phyloP scores from a whole-genome alignment of 2,888 invertebrate species.

The Microplitis manilae region DNA sequence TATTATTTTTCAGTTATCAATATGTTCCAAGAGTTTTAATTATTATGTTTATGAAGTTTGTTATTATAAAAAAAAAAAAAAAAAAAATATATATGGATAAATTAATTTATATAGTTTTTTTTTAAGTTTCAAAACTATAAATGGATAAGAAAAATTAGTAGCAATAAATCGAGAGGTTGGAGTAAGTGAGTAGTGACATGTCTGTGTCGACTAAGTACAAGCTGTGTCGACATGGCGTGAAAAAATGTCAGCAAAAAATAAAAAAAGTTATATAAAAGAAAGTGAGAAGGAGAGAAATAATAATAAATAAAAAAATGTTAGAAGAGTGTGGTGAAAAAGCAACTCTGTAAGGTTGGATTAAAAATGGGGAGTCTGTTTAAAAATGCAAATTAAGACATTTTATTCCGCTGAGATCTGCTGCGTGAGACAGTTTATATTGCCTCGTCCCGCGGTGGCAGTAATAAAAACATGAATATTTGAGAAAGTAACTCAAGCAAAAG shows the following conservation, averaged over 20 bases:
- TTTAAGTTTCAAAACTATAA: not conserved
- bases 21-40: no score
- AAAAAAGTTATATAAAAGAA: conserved; percentile 18
- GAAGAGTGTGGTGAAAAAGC: conserved; percentile 33
- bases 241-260: conserved; percentile 9
- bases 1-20: no score
- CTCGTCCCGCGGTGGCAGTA: conserved; percentile 45
- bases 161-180: not conserved
- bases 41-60: no score
- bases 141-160: conserved; percentile 10
- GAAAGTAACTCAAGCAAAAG: conserved; percentile 30
- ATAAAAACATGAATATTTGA: conserved; percentile 54
- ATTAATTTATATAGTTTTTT: not conserved
- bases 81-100: no score
- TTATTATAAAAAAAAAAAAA: no score
- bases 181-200: conserved; percentile 13
- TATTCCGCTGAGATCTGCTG: conserved; percentile 56
- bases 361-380: conserved; percentile 55
- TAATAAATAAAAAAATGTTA: conserved; percentile 21
- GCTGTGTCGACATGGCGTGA: conserved; percentile 19
- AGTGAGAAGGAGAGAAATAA: conserved; percentile 9
- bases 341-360: conserved; percentile 44
- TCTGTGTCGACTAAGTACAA: conserved; percentile 34
- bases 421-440: conserved; percentile 47
- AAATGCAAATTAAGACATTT: conserved; percentile 64